Evolutionary conservation across 1,140 invertebrate species (phyloP), one percentile per base, ranked within the genome.

Genomic region (Ceratina japonica): DNA sequence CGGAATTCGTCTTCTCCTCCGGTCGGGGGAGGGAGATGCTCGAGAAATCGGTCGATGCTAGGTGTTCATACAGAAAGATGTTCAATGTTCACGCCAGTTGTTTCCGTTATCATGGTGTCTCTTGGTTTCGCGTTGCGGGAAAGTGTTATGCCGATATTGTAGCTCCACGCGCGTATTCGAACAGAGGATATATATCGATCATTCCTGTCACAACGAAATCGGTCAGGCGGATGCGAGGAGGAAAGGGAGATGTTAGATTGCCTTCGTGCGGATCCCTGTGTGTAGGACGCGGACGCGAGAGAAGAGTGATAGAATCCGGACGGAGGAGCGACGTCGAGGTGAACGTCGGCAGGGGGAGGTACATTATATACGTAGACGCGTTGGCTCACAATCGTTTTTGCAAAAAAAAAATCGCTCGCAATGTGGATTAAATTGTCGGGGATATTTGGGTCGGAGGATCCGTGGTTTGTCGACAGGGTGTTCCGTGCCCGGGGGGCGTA

Each of bases 401-500:
- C 27, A 61, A 61, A n/a, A n/a, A n/a, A n/a, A n/a, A n/a, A 75
- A 74, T 73, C 52, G 37, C 52, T 79, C 77, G 44, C 71, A 54
- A 65, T 20, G n/a, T 31, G 22, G 63, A 44, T 44, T 44, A 44
- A 44, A 44, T 18, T 58, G 61, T 24, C 63, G 63, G 37, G 65
- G 37, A 44, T 44, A 44, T 44, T 73, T 72, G 73, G 72, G 63
- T 72, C 44, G 63, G 37, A 80, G 79, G 81, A 87, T 82, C 81
- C 82, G 86, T 86, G 88, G 87, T 91, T 83, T 90, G 88, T 89
- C 85, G 84, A 90, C 91, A 92, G 91, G 91, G 91, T 91, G 91
- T 92, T 92, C 89, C 88, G 89, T 90, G 91, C 86, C 82, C 90
- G 90, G 91, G 89, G 88, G 88, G 86, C 81, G 87, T 91, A 91